Percentiles rank a stretch among this genome's conserved stretches.
phyloP scores from a whole-genome alignment of 1,140 invertebrate species.

The Chionoecetes opilio region DNA sequence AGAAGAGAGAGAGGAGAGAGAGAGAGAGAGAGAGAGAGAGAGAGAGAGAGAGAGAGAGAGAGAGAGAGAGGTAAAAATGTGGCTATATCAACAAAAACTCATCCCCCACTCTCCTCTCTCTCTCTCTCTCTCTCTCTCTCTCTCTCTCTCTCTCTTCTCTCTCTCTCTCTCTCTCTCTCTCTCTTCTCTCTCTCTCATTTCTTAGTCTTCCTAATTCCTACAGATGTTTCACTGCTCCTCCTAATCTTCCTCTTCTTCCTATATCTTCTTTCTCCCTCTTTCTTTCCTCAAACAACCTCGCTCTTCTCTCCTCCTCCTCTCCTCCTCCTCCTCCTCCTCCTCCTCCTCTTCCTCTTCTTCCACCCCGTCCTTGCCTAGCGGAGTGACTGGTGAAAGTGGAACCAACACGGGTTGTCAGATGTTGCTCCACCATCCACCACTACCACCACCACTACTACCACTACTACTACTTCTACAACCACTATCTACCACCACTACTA shows the following conservation, averaged over 20 bases:
- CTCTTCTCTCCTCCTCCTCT: background rate
- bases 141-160: constrained; percentile 15
- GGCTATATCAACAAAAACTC: background rate
- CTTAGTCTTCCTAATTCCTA: background rate
- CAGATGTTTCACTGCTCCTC: background rate
- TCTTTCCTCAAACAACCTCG: background rate
- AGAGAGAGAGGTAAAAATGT: background rate
- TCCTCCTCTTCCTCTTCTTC: background rate
- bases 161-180: constrained; percentile 27
- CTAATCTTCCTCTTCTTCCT: background rate
- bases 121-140: background rate
- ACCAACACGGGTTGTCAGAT: background rate
- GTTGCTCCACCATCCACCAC: constrained; percentile 12
- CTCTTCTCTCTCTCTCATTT: background rate
- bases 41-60: constrained; percentile 15
- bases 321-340: background rate
- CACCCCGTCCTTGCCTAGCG: background rate
- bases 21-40: background rate
- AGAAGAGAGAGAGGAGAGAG: background rate
- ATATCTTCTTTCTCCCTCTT: background rate
- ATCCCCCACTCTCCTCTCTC: background rate
- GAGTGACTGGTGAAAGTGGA: constrained; percentile 27
- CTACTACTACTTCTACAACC: too few species aligned
- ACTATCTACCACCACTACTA: background rate
- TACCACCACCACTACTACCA: background rate